Percentiles rank a stretch among this genome's conserved stretches.
phyloP scores from a whole-genome alignment of 2,888 invertebrate species.

The Drosophila pegasa region DNA sequence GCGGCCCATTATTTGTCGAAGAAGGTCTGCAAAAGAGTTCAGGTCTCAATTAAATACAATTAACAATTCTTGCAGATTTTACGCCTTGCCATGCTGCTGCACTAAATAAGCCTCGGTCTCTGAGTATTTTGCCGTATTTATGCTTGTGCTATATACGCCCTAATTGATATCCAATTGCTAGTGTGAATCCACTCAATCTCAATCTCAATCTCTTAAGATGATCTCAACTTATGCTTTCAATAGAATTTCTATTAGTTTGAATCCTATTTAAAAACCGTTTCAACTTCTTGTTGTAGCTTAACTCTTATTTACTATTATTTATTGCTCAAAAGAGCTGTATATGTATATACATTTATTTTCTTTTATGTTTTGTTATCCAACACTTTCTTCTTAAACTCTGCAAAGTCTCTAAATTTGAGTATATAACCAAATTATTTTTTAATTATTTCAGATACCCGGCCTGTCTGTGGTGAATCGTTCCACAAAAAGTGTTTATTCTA shows the following conservation, averaged over 20 bases:
- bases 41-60: conserved; percentile 38
- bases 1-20: conserved; percentile 88
- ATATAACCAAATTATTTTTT: conserved; percentile 1
- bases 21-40: conserved; percentile 86
- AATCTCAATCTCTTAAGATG: background rate
- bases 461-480: conserved; percentile 88
- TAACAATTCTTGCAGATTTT: conserved; percentile 47
- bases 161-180: conserved; percentile 7
- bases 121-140: conserved; percentile 18
- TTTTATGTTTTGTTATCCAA: conserved; percentile 7
- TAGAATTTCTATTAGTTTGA: conserved; percentile 5
- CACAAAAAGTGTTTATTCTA: conserved; percentile 80
- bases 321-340: background rate
- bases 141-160: conserved; percentile 24
- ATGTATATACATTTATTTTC: background rate
- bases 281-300: background rate
- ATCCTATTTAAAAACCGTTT: background rate
- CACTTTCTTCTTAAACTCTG: background rate
- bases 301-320: background rate
- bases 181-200: conserved; percentile 1
- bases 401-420: background rate
- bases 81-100: conserved; percentile 13
- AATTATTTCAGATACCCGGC: conserved; percentile 84
- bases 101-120: conserved; percentile 13
- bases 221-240: background rate